Base-by-base conservation (phyloP, 1,140 invertebrate species). In the Zaprionus lachaisei region DNA sequence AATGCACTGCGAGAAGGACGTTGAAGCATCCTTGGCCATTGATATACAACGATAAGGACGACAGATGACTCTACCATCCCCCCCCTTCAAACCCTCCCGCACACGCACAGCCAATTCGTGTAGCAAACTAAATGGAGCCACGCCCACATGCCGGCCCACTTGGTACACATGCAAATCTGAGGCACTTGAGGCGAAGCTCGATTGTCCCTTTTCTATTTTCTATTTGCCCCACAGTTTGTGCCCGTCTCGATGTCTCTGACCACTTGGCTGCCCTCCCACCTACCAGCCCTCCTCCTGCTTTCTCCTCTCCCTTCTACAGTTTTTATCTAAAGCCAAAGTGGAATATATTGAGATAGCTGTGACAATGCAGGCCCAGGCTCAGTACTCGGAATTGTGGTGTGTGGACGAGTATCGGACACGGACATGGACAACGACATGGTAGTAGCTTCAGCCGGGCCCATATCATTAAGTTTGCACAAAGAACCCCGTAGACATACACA, bases 401-500 rank as follows among this genome's bases (percentile, higher is more conserved):
- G 17, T 67, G 28, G 1, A 41, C 24, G 47, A 51, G 47, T 41
- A 60, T 47, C 61, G 60, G 55, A 22, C 57, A 69, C 69, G 38
- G 44, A 54, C 38, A 51, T 51, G 58, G 68, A 54, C 47, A 51
- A 54, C 65, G 72, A 54, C 54, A 74, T 74, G 15, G 56, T 68
- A 72, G 31, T 44, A 77, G 51, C 57, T 73, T 64, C 17, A 57
- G 17, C 41, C 55, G 67, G 44, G 81, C 77, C 73, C 73, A 83
- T 83, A 83, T 83, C 81, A 83, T 83, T 83, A 83, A 69, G 81
- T 71, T 77, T 77, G 81, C 81, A 74, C 73, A 80, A 83, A 68
- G 54, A 76, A 66, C 54, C 47, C 31, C 60, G 22, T 65, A 56
- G 49, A 69, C 57, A 58, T 37, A 64, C 34, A 56, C 72, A 34